Percentiles rank a stretch among this genome's conserved stretches.
Conservation (phyloP, 2,797 vertebrate species). For the Platalea minor region DNA sequence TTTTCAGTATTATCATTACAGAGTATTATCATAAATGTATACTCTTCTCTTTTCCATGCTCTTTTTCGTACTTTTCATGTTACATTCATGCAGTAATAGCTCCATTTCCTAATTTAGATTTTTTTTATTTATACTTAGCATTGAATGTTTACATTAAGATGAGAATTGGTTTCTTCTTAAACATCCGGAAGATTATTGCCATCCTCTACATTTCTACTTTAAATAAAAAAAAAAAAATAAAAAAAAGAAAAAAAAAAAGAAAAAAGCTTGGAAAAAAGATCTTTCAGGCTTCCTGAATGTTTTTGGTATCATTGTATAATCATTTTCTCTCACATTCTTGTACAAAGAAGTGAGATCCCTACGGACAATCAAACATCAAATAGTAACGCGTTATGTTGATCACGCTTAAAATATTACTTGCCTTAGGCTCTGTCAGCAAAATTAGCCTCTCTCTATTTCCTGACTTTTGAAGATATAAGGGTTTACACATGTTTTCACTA, state of each 20-base stretch:
- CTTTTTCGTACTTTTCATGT: not conserved
- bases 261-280: not conserved
- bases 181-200: not conserved
- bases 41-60: not conserved
- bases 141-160: not conserved
- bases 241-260: too few species aligned
- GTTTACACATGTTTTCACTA: not conserved
- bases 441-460: not conserved
- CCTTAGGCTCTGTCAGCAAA: slow-evolving; percentile 24
- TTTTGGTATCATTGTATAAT: not conserved
- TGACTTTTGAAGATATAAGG: not conserved
- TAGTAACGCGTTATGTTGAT: not conserved
- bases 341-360: not conserved
- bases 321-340: not conserved
- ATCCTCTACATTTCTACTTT: not conserved
- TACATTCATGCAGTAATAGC: not conserved
- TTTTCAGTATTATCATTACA: not conserved
- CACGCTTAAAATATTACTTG: not conserved
- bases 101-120: not conserved
- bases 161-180: not conserved
- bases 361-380: not conserved
- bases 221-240: too few species aligned
- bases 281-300: not conserved
- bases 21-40: not conserved
- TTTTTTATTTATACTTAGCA: not conserved